Base-by-base conservation (phyloP, 2,113 vertebrate genomes). In the Eulacestoma nigropectus region DNA sequence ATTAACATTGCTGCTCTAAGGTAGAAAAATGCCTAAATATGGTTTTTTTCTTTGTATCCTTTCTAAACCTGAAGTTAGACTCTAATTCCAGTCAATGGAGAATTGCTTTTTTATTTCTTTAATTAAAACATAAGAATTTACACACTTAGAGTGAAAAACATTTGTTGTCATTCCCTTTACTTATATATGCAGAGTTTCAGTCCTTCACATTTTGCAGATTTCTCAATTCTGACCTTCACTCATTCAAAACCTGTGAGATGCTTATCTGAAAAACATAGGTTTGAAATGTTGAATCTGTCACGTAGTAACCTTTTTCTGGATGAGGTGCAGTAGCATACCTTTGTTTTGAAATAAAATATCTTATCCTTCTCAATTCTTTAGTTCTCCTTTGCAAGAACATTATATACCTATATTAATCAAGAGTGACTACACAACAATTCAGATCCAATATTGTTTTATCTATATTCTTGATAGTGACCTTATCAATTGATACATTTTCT, bases 121-220 rank as follows among this genome's bases (percentile, higher is more conserved):
- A 82, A 69, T 62, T 80, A 59, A 68, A 84, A 2, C 14, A 41
- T 64, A 60, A 56, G 16, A 41, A 70, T 84, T 30, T 81, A 7
- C 37, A 35, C 5, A 78, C 11, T 27, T 14, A 60, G 13, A 26
- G 3, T 23, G 10, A 90, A 76, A 74, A 92, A 35, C 0, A 0
- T 55, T 47, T 78, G 7, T 32, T 74, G 2, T 39, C 33, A 39
- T 59, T 86, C 23, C 13, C 6, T 62, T 89, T 39, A 39, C 13
- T 81, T 46, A 30, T 39, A 50, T 19, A 42, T 55, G 17, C 55
- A 75, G 49, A 80, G 15, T 42, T 87, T 17, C 32, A 59, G 12
- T 32, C 13, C 59, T 65, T 73, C 75, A 50, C 1, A 11, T 75
- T 56, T 77, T 67, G 4, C 41, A 79, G 19, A 15, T 82, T 67